phyloP scores from a whole-genome alignment of 2,113 vertebrate species.

The Proterorhinus semilunaris region DNA sequence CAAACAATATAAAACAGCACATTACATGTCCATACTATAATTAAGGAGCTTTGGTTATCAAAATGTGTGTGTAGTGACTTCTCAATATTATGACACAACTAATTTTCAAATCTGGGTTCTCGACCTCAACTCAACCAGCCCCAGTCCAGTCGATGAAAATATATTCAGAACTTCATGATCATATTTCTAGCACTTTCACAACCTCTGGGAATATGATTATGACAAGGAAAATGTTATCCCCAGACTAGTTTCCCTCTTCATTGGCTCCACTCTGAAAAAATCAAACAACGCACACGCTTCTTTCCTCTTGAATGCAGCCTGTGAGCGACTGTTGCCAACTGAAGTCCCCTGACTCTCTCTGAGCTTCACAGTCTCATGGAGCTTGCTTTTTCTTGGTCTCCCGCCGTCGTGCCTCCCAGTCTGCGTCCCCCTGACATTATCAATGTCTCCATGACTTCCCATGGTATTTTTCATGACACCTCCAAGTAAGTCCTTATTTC shows the following conservation, averaged over 20 bases:
- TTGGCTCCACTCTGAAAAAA: constrained; percentile 17
- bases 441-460: neutral
- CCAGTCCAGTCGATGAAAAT: too few species aligned
- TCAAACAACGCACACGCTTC: constrained; percentile 7
- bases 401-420: neutral
- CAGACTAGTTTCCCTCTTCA: neutral
- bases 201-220: too few species aligned
- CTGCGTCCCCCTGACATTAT: neutral
- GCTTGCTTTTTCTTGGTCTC: constrained; percentile 6
- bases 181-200: too few species aligned
- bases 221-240: neutral
- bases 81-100: too few species aligned
- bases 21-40: too few species aligned
- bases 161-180: too few species aligned
- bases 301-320: constrained; percentile 10
- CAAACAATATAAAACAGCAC: too few species aligned
- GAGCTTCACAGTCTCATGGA: constrained; percentile 8
- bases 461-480: constrained; percentile 9
- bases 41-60: too few species aligned
- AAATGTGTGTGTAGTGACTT: too few species aligned
- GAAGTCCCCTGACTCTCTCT: neutral
- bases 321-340: neutral
- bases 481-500: constrained; percentile 6
- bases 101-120: too few species aligned
- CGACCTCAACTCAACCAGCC: too few species aligned